Conservation (phyloP, 2,888 invertebrate genomes). For the Zonitis immaculata region DNA sequence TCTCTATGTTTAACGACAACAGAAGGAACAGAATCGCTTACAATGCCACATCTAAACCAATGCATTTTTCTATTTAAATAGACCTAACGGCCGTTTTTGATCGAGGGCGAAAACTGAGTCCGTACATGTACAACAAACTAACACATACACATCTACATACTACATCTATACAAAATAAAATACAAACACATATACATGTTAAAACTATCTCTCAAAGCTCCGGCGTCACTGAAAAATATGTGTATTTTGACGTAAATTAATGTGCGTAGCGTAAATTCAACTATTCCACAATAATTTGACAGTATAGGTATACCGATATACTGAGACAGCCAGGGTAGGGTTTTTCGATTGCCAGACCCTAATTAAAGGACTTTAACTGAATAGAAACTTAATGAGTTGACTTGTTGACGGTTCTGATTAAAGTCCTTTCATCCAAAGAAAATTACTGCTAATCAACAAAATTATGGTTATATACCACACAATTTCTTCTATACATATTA, state of each 20-base stretch:
- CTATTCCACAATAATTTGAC: constrained; percentile 48
- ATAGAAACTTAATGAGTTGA: constrained; percentile 36
- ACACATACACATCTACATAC: background rate
- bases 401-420: constrained; percentile 43
- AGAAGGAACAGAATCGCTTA: constrained; percentile 46
- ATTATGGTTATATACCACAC: background rate
- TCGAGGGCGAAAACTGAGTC: constrained; percentile 33
- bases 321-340: constrained; percentile 21
- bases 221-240: constrained; percentile 49
- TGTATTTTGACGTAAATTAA: constrained; percentile 51
- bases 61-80: constrained; percentile 49
- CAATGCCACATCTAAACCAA: constrained; percentile 29
- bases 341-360: constrained; percentile 18
- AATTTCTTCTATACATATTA: too few relatives aligned
- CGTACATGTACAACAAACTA: constrained; percentile 7
- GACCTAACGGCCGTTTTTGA: constrained; percentile 39
- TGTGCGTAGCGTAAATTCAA: constrained; percentile 51
- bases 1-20: constrained; percentile 38
- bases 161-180: background rate
- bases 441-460: background rate
- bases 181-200: constrained; percentile 37
- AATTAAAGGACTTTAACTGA: constrained; percentile 38
- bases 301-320: too few relatives aligned
- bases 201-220: constrained; percentile 51
- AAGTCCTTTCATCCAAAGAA: constrained; percentile 27